These are phyloP conservation scores for Ciconia stormi DNA, from an alignment of 2,113 vertebrate species.

Conservation along the genomic window DNA sequence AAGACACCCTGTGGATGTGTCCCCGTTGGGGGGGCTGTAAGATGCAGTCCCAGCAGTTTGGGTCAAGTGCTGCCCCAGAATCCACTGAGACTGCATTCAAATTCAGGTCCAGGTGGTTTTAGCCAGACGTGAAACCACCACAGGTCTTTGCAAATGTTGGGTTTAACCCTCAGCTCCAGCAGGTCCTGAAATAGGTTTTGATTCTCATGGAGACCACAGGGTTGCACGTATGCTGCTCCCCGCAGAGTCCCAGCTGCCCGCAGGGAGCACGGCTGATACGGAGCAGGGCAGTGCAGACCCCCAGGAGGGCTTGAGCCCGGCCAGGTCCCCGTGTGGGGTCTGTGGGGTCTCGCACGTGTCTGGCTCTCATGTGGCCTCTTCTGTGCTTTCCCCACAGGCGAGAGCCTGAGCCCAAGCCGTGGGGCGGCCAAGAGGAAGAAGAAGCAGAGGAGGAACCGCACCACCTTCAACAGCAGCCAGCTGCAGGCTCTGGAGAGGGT, in stretches of 20 bases:
- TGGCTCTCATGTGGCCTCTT: background rate
- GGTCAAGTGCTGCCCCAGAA: background rate
- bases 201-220: background rate
- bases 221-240: background rate
- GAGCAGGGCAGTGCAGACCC: background rate
- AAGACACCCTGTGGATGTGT: background rate
- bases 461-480: slow-evolving; percentile 86
- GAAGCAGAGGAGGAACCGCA: slow-evolving; percentile 83
- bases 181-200: background rate
- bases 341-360: rapidly evolving
- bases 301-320: background rate
- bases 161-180: background rate
- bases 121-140: background rate
- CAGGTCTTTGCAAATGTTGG: background rate
- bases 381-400: slow-evolving; percentile 37
- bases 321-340: rapidly evolving
- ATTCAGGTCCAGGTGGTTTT: background rate
- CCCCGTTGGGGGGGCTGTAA: rapidly evolving
- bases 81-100: background rate
- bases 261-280: background rate
- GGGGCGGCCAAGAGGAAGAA: slow-evolving; percentile 77
- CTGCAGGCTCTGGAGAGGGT: slow-evolving; percentile 83
- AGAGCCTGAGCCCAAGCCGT: slow-evolving; percentile 66
- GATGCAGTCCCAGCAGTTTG: background rate
- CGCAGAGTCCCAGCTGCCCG: background rate